These are phyloP conservation scores for Troilus luridus DNA, from an alignment of 2,888 invertebrate genomes.

Conservation along the genomic window DNA sequence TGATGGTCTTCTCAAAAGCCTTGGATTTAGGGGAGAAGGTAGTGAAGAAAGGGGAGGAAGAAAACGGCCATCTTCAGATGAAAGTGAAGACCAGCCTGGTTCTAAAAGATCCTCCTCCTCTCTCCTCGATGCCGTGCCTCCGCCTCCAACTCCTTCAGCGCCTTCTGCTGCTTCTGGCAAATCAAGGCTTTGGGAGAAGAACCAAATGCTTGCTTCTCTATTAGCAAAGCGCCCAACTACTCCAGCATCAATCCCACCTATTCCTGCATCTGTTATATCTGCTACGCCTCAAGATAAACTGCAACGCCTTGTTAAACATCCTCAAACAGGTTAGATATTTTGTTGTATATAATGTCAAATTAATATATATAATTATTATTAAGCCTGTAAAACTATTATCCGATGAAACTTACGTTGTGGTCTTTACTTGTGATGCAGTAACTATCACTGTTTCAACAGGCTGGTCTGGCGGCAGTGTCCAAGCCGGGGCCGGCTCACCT, in stretches of 20 bases:
- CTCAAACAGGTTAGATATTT: slow-evolving; percentile 58
- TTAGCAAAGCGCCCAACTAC: slow-evolving; percentile 82
- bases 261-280: slow-evolving; percentile 76
- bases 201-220: slow-evolving; percentile 87
- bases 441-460: slow-evolving; percentile 42
- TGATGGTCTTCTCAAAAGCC: slow-evolving; percentile 64
- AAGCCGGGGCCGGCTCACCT: slow-evolving; percentile 57
- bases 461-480: slow-evolving; percentile 66
- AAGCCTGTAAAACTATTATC: background rate
- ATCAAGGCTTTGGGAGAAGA: slow-evolving; percentile 84
- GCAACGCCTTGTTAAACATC: slow-evolving; percentile 69
- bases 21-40: slow-evolving; percentile 63
- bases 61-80: slow-evolving; percentile 64
- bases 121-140: slow-evolving; percentile 52
- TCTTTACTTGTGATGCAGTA: background rate
- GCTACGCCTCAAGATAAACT: slow-evolving; percentile 82
- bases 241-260: slow-evolving; percentile 76
- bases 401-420: background rate
- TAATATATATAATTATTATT: background rate
- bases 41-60: slow-evolving; percentile 73
- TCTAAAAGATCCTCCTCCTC: slow-evolving; percentile 59
- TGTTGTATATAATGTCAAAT: background rate
- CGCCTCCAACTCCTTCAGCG: slow-evolving; percentile 48
- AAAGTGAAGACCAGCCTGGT: slow-evolving; percentile 59
- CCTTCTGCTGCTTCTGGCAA: slow-evolving; percentile 67